phyloP scores from a whole-genome alignment of 2,113 vertebrate genomes.

The Nestor notabilis region DNA sequence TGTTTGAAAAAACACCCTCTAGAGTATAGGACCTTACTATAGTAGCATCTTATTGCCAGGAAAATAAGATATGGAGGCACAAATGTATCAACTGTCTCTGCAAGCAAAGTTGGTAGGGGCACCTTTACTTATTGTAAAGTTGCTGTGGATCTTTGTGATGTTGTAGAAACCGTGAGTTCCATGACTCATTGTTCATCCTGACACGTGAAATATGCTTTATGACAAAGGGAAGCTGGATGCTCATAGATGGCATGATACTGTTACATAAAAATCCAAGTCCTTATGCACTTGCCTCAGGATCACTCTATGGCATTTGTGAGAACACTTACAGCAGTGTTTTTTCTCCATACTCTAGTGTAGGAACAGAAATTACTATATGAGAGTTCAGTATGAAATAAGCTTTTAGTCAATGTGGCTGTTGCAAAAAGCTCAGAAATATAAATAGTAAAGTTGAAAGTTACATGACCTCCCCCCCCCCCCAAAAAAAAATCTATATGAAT shows the following conservation, averaged over 20 bases:
- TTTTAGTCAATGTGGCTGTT: not conserved
- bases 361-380: not conserved
- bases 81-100: not conserved
- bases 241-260: not conserved
- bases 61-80: not conserved
- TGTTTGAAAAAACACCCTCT: not conserved
- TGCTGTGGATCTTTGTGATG: not conserved
- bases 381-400: not conserved
- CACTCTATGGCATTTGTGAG: not conserved
- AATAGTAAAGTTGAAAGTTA: not conserved
- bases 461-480: fast-evolving
- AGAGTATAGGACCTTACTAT: not conserved
- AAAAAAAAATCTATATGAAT: not conserved
- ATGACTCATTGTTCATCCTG: not conserved
- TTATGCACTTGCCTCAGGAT: not conserved
- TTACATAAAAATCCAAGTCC: not conserved
- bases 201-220: not conserved
- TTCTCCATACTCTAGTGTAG: not conserved
- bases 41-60: not conserved
- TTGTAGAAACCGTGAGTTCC: not conserved
- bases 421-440: not conserved
- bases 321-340: not conserved
- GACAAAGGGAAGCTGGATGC: not conserved
- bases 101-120: not conserved
- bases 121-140: not conserved